Percentiles rank a stretch among this genome's conserved stretches.
phyloP scores from a whole-genome alignment of 1,140 invertebrate species.

The Drosophila leontia region DNA sequence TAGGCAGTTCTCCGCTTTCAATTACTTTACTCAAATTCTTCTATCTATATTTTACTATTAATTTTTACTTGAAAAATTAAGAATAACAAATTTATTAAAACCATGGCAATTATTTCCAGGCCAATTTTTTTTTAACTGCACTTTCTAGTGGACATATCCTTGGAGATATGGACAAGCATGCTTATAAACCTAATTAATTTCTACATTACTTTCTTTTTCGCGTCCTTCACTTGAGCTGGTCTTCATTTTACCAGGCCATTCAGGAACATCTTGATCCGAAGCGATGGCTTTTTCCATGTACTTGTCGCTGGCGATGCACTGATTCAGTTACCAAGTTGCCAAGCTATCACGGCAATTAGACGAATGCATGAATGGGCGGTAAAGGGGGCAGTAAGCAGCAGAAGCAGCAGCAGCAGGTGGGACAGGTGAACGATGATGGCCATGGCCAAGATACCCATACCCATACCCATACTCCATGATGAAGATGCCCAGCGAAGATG shows the following conservation, averaged over 20 bases:
- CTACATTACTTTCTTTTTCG: constrained; percentile 41
- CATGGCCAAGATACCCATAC: constrained; percentile 35
- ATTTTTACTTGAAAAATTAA: neutral
- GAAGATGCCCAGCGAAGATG: constrained; percentile 59
- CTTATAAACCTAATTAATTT: constrained; percentile 43
- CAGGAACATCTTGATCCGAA: constrained; percentile 31
- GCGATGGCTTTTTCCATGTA: constrained; percentile 31
- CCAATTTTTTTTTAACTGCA: neutral
- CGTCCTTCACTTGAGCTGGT: constrained; percentile 37
- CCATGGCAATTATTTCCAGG: neutral
- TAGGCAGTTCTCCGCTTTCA: neutral
- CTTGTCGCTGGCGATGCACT: constrained; percentile 30
- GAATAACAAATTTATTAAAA: neutral
- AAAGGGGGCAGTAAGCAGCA: neutral
- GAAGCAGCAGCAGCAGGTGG: constrained; percentile 25
- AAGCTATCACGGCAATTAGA: constrained; percentile 39
- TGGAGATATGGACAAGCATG: neutral
- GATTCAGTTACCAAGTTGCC: constrained; percentile 36
- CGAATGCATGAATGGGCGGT: constrained; percentile 15
- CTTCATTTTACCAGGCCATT: constrained; percentile 23
- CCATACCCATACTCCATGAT: constrained; percentile 21
- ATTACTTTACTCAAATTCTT: neutral
- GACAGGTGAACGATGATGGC: constrained; percentile 45
- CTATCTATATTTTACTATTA: neutral
- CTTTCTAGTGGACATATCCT: constrained; percentile 13